These are phyloP conservation scores for Callocephalon fimbriatum DNA, from an alignment of 2,113 vertebrate species.

Conservation along the genomic window DNA sequence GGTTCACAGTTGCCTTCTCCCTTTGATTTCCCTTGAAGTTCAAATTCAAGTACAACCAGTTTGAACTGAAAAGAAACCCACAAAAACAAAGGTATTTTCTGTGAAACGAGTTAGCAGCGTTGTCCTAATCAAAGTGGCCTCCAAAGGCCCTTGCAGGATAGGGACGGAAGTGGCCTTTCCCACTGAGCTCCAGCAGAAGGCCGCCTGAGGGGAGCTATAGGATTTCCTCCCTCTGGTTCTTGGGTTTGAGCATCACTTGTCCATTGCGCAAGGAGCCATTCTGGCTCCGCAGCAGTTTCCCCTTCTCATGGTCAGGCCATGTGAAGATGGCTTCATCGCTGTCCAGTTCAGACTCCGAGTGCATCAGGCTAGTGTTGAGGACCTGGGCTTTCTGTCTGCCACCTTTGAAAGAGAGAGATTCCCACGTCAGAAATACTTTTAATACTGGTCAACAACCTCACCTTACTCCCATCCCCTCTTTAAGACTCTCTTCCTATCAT, in stretches of 20 bases:
- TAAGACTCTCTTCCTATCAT: not conserved
- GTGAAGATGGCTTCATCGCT: constrained; percentile 92
- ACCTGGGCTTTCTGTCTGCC: constrained; percentile 84
- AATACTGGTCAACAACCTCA: not conserved
- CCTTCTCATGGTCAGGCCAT: constrained; percentile 93
- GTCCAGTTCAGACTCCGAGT: constrained; percentile 94
- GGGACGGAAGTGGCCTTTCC: not conserved
- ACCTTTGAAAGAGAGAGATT: constrained; percentile 70
- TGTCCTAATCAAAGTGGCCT: not conserved
- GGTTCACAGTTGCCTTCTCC: constrained; percentile 73
- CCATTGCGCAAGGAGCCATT: constrained; percentile 93
- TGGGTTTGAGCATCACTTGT: constrained; percentile 82
- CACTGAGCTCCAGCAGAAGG: not conserved
- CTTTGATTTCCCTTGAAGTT: constrained; percentile 55
- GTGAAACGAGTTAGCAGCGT: constrained; percentile 41
- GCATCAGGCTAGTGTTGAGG: constrained; percentile 95
- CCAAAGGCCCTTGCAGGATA: not conserved
- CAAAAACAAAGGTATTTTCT: not conserved
- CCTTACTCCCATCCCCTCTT: not conserved
- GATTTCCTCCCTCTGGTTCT: constrained; percentile 83
- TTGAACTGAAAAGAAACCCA: constrained; percentile 57
- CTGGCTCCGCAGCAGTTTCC: constrained; percentile 89
- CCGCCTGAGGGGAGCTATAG: constrained; percentile 63
- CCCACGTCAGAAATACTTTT: not conserved
- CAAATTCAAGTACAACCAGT: constrained; percentile 78